Conservation (phyloP, 1,140 invertebrate species). For the Sycobia sp. region DNA sequence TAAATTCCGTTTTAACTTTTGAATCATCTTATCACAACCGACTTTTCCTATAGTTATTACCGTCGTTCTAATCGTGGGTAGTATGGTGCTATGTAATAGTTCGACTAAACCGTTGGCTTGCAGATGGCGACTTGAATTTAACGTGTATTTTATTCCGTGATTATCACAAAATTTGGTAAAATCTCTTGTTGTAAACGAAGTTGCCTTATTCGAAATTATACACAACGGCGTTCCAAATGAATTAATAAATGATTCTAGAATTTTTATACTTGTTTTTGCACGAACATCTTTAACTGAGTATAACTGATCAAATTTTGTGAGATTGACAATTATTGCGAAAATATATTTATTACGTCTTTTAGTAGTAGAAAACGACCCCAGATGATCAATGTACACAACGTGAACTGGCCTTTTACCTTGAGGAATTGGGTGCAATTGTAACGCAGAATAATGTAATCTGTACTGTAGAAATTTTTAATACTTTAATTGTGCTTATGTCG, state of each 20-base stretch:
- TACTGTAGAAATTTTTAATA: too few relatives aligned
- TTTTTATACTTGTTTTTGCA: background rate
- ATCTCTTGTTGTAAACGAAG: conserved; percentile 40
- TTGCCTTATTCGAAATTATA: conserved; percentile 45
- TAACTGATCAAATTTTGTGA: conserved; percentile 29
- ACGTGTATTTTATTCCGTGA: conserved; percentile 39
- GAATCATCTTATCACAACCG: too few relatives aligned
- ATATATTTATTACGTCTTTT: conserved; percentile 22
- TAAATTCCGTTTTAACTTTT: too few relatives aligned
- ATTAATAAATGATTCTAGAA: conserved; percentile 27
- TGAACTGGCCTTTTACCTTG: conserved; percentile 32
- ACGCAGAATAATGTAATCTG: too few relatives aligned
- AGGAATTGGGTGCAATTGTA: too few relatives aligned
- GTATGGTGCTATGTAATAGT: conserved; percentile 16
- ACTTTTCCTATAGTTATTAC: too few relatives aligned
- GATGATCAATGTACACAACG: conserved; percentile 33
- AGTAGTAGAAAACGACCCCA: conserved; percentile 27
- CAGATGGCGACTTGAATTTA: conserved; percentile 42
- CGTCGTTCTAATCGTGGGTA: background rate
- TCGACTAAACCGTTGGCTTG: conserved; percentile 43
- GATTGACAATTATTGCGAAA: conserved; percentile 32
- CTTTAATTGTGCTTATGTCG: too few relatives aligned
- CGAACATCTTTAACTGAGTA: conserved; percentile 5
- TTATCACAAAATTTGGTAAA: conserved; percentile 40
- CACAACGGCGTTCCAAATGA: conserved; percentile 34